Percentiles rank a stretch among this genome's conserved stretches.
Evolutionary conservation across 2,888 invertebrate genomes (phyloP).

Genomic region (Buathra laborator): DNA sequence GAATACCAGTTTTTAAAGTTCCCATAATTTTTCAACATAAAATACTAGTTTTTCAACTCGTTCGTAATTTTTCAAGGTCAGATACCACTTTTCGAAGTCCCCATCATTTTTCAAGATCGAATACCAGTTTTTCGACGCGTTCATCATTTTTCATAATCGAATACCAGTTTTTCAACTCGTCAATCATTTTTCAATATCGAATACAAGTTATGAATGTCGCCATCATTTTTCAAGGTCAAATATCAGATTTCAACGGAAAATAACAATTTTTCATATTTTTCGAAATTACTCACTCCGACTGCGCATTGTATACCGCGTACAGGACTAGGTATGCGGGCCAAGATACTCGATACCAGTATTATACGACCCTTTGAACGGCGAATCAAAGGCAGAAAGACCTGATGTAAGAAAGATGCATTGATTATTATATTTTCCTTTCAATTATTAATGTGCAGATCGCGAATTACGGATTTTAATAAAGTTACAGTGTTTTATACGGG

Average conservation of each 20-base stretch:
- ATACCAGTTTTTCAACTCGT: not conserved
- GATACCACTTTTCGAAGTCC: no score
- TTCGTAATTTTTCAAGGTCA: not conserved
- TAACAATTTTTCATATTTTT: not conserved
- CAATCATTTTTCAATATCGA: not conserved
- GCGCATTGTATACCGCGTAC: conserved; percentile 94
- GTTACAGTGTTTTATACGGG: not conserved
- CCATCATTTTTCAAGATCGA: not conserved
- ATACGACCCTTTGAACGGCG: conserved; percentile 93
- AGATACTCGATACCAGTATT: conserved; percentile 92
- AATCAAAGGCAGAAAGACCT: conserved; percentile 93
- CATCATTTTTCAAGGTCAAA: not conserved
- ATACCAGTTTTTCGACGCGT: not conserved
- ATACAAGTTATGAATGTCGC: no score
- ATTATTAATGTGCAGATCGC: not conserved
- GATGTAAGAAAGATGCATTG: conserved; percentile 83
- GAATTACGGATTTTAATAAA: no score
- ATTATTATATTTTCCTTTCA: not conserved
- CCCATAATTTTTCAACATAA: not conserved
- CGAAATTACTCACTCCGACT: conserved; percentile 82
- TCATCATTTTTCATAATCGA: not conserved
- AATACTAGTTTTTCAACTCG: not conserved
- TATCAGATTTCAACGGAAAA: not conserved
- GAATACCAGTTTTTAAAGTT: not conserved
- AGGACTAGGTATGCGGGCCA: conserved; percentile 92